phyloP scores from a whole-genome alignment of 1,140 invertebrate genomes.

The Lucilia sericata region DNA sequence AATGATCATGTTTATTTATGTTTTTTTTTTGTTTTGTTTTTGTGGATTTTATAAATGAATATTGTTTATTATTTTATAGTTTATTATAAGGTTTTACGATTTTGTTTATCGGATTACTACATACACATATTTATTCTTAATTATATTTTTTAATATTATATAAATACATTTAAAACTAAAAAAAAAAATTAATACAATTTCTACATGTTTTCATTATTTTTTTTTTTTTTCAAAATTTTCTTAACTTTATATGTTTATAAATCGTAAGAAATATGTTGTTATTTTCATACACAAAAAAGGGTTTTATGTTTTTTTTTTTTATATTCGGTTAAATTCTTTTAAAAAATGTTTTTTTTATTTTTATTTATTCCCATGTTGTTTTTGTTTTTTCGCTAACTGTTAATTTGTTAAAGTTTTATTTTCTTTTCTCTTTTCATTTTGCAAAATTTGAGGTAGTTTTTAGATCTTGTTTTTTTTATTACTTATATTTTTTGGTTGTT shows the following conservation, averaged over 20 bases:
- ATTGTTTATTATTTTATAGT: background rate
- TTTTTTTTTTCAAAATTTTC: background rate
- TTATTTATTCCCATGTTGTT: conserved; percentile 35
- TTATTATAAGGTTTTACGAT: background rate
- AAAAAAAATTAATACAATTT: conserved; percentile 36
- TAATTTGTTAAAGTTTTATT: background rate
- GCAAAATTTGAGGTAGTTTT: conserved; percentile 43
- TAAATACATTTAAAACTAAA: conserved; percentile 34
- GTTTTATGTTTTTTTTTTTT: background rate
- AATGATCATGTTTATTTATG: conserved; percentile 13
- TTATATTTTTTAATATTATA: background rate
- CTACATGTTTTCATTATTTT: background rate
- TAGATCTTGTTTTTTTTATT: conserved; percentile 19
- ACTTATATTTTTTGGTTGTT: background rate
- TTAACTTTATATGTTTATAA: background rate
- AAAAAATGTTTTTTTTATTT: background rate
- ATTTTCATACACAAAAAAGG: background rate
- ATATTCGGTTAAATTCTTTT: conserved; percentile 20
- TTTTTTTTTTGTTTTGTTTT: background rate
- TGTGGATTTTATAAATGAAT: conserved; percentile 9
- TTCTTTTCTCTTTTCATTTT: background rate
- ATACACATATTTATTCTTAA: conserved; percentile 43
- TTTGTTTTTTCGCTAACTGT: background rate
- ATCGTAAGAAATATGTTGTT: background rate
- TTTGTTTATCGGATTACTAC: conserved; percentile 38